Conservation (phyloP, 2,113 vertebrate species). For the Ailuropoda melanoleuca region DNA sequence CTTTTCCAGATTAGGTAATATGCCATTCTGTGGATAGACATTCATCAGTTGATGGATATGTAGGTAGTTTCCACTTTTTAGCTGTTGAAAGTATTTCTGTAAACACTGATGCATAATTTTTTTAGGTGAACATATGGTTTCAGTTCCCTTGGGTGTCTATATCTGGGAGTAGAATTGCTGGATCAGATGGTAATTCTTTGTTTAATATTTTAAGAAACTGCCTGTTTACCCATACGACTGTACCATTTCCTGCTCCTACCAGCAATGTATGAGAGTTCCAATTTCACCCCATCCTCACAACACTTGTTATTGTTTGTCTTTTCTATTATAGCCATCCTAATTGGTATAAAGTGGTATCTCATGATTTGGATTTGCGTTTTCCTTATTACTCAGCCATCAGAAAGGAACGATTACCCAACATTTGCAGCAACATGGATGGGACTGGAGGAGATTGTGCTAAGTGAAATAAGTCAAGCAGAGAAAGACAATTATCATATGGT, state of each 20-base stretch:
- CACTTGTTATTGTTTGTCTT: neutral
- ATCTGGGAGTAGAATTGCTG: neutral
- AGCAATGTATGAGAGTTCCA: neutral
- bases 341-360: neutral
- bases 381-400: too few relatives aligned
- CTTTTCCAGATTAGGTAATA: neutral
- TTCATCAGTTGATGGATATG: neutral
- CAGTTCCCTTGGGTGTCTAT: neutral
- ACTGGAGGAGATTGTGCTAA: too few relatives aligned
- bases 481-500: too few relatives aligned
- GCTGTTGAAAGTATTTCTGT: neutral
- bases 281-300: neutral
- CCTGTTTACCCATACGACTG: neutral
- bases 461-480: too few relatives aligned
- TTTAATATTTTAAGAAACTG: constrained; percentile 6
- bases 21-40: neutral
- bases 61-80: neutral
- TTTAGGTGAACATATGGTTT: neutral
- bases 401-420: too few relatives aligned
- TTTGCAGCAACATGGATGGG: too few relatives aligned
- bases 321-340: neutral
- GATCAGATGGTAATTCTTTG: neutral
- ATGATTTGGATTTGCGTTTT: neutral
- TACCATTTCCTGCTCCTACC: neutral
- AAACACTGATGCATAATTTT: neutral